These are phyloP conservation scores for Rafetus swinhoei DNA, from an alignment of 2,113 vertebrate genomes.

Conservation along the genomic window DNA sequence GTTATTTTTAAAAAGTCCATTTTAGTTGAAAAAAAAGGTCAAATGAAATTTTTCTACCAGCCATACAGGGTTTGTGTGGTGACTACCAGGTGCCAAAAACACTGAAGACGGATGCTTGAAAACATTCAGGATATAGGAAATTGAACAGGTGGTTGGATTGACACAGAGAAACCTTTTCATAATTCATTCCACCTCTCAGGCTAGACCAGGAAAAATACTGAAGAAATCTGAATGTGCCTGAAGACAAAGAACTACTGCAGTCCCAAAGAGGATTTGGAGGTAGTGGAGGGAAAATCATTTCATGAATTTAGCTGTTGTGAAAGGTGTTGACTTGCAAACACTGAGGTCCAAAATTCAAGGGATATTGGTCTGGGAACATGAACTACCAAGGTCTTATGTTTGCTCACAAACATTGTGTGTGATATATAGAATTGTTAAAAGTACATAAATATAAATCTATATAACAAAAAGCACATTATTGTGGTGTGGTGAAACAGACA, in stretches of 20 bases:
- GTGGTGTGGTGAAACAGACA: background rate
- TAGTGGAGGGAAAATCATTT: background rate
- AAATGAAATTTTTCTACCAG: background rate
- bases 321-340: background rate
- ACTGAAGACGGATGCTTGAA: background rate
- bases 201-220: background rate
- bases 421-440: background rate
- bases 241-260: background rate
- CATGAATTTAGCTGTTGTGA: background rate
- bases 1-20: background rate
- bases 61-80: background rate
- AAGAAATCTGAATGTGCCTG: background rate
- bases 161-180: background rate
- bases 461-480: background rate
- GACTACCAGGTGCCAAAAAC: background rate
- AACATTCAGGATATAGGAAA: background rate
- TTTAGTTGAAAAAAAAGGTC: background rate
- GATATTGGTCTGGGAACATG: background rate
- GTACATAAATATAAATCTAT: background rate
- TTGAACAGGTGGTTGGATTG: background rate
- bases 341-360: background rate
- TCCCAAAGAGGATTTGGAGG: background rate
- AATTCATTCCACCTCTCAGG: background rate
- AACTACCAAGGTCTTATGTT: background rate
- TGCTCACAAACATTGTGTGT: background rate